Evolutionary conservation across 2,113 vertebrate genomes (phyloP).

Genomic region (Oreochromis aureus): DNA sequence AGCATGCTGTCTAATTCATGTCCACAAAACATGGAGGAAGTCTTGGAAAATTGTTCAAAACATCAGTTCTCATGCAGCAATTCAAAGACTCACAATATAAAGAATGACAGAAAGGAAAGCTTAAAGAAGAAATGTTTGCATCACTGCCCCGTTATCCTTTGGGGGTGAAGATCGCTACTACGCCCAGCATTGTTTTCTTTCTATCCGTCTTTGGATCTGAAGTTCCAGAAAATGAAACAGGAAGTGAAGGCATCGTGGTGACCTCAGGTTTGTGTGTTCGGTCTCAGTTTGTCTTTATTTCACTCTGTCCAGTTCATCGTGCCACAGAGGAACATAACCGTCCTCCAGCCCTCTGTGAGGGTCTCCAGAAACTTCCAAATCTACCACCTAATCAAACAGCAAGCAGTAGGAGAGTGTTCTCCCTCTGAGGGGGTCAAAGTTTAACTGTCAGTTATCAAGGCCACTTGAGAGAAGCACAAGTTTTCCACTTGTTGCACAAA

Average conservation of each 20-base stretch:
- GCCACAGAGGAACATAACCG: neutral
- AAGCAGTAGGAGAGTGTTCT: neutral
- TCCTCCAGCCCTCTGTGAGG: neutral
- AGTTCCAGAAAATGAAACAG: neutral
- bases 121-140: neutral
- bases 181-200: neutral
- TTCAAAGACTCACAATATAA: neutral
- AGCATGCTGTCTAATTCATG: neutral
- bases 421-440: neutral
- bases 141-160: neutral
- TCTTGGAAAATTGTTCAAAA: neutral
- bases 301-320: neutral
- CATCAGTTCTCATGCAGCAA: neutral
- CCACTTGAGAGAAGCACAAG: conserved; percentile 4
- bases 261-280: conserved; percentile 65
- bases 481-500: neutral
- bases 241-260: conserved; percentile 90
- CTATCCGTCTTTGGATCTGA: neutral
- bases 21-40: neutral
- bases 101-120: neutral
- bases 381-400: neutral
- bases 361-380: neutral
- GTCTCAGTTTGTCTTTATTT: neutral
- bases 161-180: neutral
- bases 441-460: conserved; percentile 12